Conservation (phyloP, 1,140 invertebrate genomes). For the Hylaeus volcanicus region DNA sequence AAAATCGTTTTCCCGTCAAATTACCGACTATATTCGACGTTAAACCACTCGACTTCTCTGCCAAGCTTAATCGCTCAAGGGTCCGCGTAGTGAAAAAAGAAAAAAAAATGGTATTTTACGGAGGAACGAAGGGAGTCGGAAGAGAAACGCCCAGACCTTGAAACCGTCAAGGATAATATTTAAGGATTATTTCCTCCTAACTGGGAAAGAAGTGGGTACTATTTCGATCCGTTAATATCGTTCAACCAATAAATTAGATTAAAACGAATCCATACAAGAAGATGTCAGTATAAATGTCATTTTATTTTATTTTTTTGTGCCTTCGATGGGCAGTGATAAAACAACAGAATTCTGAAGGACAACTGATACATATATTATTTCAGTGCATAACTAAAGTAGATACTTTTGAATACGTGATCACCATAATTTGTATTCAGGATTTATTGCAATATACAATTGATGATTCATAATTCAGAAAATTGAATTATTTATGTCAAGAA, state of each 20-base stretch:
- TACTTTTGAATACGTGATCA: no score
- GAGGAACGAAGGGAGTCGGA: neutral
- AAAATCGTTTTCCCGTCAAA: conserved; percentile 40
- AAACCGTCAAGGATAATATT: conserved; percentile 62
- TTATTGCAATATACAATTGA: no score
- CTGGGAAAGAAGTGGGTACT: conserved; percentile 52
- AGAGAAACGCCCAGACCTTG: neutral
- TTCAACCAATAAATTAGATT: conserved; percentile 74
- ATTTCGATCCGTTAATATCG: conserved; percentile 75
- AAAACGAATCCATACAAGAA: conserved; percentile 71
- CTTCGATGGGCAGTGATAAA: neutral
- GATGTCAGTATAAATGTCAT: neutral
- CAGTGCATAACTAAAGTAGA: no score
- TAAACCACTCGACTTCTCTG: conserved; percentile 27
- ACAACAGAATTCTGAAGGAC: no score
- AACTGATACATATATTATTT: no score
- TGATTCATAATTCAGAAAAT: no score
- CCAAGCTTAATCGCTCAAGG: conserved; percentile 34
- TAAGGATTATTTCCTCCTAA: conserved; percentile 70
- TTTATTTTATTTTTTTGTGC: neutral
- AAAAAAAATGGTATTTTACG: neutral
- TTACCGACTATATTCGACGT: conserved; percentile 29
- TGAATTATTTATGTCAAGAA: neutral
- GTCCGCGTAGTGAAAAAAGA: neutral
- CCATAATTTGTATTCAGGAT: no score